Evolutionary conservation across 2,113 vertebrate genomes (phyloP), one percentile per base, ranked within the genome.

Genomic region (Dascyllus trimaculatus): DNA sequence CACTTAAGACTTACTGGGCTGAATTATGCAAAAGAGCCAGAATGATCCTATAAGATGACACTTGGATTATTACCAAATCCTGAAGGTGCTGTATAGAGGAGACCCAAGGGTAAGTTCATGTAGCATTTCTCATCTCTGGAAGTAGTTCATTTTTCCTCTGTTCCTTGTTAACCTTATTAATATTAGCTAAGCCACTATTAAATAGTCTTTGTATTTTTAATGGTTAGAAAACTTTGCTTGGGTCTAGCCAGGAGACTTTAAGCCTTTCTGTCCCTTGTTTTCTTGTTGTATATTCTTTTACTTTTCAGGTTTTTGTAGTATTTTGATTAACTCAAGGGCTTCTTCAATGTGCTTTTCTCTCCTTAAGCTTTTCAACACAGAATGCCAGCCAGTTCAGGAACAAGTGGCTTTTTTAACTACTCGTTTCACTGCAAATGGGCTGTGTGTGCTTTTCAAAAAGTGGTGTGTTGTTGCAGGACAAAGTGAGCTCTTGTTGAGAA

Each of bases 401-500:
- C 24, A 69, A 81, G 64, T 70, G 73, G 32, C 67, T 56, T 75
- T n/a, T 75, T 70, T 72, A 73, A 17, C 25, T 54, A 26, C 26
- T 48, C 81, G 71, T 46, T 66, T 75, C 65, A 54, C 65, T 64
- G 29, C 45, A 54, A 78, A 76, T 59, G 72, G 63, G 26, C 54
- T 49, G 32, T 43, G 63, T 38, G 40, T 78, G 43, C 15, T 49
- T 66, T 48, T 60, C 26, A 29, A 40, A 35, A 8, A 45, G 64
- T 13, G 5, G 11, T 11, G 40, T 73, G 79, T 78, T 77, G 73
- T 71, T 72, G 61, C 17, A 57, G 53, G 53, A 40, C 48, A 82
- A 65, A 75, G 65, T 32, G 75, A 78, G 35, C 46, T 25, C 69
- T 70, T 45, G 69, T 69, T 70, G 40, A 81, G 81, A 77, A 35